Conservation (phyloP, 2,888 invertebrate species). For the Adelphocoris suturalis region DNA sequence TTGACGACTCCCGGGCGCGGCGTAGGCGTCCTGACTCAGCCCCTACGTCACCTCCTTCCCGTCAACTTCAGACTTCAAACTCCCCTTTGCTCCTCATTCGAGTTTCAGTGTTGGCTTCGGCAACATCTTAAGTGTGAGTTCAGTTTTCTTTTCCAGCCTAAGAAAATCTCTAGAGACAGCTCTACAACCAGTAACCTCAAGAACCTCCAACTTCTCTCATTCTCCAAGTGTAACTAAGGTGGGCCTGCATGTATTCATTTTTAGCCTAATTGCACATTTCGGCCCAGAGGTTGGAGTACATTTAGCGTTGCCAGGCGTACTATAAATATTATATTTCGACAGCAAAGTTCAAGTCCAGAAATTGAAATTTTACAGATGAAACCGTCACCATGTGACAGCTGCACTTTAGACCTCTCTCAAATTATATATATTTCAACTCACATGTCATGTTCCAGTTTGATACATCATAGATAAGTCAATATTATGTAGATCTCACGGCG, state of each 20-base stretch:
- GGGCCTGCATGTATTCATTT: slow-evolving; percentile 39
- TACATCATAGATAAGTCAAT: no score
- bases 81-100: slow-evolving; percentile 37
- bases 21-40: slow-evolving; percentile 50
- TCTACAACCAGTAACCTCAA: not conserved
- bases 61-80: slow-evolving; percentile 32
- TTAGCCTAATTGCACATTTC: slow-evolving; percentile 36
- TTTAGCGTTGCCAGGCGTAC: not conserved
- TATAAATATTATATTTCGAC: no score
- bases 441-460: no score
- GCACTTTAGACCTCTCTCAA: no score
- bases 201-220: not conserved
- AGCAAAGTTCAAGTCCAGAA: no score
- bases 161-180: slow-evolving; percentile 11
- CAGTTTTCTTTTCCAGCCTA: slow-evolving; percentile 25
- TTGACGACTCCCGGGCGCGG: not conserved
- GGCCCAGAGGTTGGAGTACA: not conserved
- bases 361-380: no score
- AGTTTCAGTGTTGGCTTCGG: slow-evolving; percentile 62
- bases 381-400: no score
- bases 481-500: no score
- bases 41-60: slow-evolving; percentile 2
- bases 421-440: no score
- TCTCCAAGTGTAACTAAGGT: not conserved
- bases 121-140: slow-evolving; percentile 49